These are phyloP conservation scores for Aphrophora alni DNA, from an alignment of 2,888 invertebrate species.

Conservation along the genomic window DNA sequence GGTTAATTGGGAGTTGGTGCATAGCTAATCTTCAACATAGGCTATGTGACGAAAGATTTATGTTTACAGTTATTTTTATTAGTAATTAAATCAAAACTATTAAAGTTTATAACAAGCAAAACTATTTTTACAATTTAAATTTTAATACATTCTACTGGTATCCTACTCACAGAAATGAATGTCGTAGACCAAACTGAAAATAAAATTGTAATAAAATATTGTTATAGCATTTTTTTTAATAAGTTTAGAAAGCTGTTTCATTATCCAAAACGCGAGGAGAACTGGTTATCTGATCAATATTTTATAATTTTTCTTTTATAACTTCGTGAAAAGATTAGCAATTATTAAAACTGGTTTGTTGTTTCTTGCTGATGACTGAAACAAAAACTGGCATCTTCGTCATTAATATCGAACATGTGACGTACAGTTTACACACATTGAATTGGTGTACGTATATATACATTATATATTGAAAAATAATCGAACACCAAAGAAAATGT, in stretches of 20 bases:
- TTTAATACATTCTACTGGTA: background rate
- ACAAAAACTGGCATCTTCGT: background rate
- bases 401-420: background rate
- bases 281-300: background rate
- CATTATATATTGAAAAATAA: too few relatives aligned
- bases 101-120: background rate
- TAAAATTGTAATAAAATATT: background rate
- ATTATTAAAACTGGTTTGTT: background rate
- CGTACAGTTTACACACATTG: too few relatives aligned
- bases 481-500: too few relatives aligned
- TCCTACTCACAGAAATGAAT: background rate
- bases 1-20: too few relatives aligned
- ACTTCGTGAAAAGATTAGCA: constrained; percentile 6
- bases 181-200: background rate
- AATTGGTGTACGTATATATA: too few relatives aligned
- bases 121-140: background rate
- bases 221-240: background rate
- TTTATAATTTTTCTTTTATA: constrained; percentile 9
- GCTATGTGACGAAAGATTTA: too few relatives aligned
- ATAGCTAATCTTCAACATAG: too few relatives aligned
- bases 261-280: background rate
- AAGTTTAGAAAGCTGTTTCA: background rate
- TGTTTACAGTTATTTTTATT: too few relatives aligned
- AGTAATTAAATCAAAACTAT: too few relatives aligned
- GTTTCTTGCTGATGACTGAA: background rate